Evolutionary conservation across 2,113 vertebrate species (phyloP).

Genomic region (Sylvilagus bachmani): DNA sequence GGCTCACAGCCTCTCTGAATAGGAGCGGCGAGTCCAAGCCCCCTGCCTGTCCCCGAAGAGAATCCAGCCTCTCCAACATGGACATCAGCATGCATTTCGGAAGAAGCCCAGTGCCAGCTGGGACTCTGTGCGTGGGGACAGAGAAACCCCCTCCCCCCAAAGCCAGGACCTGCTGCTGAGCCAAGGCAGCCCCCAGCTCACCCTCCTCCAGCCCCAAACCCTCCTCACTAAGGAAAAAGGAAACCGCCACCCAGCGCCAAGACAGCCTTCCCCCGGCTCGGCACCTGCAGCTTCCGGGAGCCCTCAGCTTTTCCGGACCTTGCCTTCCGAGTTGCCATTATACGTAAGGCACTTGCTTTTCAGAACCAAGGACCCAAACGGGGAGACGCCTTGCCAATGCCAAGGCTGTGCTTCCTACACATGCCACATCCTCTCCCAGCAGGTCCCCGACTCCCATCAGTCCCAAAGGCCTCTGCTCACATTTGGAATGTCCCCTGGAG

Average conservation of each 20-base stretch:
- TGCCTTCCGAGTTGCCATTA: background rate
- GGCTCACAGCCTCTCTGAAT: background rate
- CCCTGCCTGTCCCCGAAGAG: background rate
- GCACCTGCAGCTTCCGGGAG: background rate
- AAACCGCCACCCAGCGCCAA: background rate
- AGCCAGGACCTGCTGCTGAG: background rate
- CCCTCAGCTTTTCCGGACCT: background rate
- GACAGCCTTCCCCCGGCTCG: background rate
- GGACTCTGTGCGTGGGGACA: background rate
- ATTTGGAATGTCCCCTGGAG: background rate
- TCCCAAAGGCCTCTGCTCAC: background rate
- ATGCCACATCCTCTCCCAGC: background rate
- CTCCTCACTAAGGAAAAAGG: background rate
- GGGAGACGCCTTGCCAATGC: background rate
- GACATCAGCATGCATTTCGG: background rate
- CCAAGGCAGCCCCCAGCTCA: background rate
- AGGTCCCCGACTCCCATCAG: accelerated
- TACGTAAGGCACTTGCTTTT: background rate
- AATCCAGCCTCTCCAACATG: background rate
- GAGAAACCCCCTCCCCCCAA: background rate
- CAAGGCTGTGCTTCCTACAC: background rate
- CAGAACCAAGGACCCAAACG: background rate
- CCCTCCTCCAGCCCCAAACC: background rate
- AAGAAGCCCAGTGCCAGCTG: background rate
- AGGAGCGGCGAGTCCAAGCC: background rate